Evolutionary conservation across 2,888 invertebrate genomes (phyloP).

Genomic region (Dicycla oo): DNA sequence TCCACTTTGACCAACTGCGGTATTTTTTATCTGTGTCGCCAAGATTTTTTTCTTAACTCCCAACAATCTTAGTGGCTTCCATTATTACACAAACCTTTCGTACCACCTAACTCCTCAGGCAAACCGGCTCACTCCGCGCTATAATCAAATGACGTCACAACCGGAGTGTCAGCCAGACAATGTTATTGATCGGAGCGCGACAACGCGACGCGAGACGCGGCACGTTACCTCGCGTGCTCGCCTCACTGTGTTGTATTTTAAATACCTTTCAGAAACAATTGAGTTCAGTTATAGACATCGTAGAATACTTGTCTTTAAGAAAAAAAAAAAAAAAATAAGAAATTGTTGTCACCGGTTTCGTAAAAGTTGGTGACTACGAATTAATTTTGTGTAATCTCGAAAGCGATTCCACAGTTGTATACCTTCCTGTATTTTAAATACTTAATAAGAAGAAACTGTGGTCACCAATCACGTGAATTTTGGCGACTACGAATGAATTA

Average conservation of each 20-base stretch:
- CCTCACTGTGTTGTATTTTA: slow-evolving; percentile 14
- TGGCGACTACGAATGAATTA: not conserved
- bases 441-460: not conserved
- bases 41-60: not conserved
- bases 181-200: slow-evolving; percentile 77
- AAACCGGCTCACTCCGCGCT: slow-evolving; percentile 6
- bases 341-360: no score
- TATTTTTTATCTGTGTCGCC: not conserved
- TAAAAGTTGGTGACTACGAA: no score
- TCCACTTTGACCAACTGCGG: not conserved
- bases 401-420: no score
- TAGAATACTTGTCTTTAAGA: not conserved
- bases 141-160: slow-evolving; percentile 55
- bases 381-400: no score
- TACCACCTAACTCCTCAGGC: not conserved
- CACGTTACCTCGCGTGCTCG: slow-evolving; percentile 1
- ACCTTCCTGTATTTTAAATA: no score
- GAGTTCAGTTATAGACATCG: not conserved
- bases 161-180: slow-evolving; percentile 76
- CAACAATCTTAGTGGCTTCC: not conserved
- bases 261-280: slow-evolving; percentile 32
- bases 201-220: slow-evolving; percentile 27
- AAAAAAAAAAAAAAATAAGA: no score
- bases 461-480: not conserved
- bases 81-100: not conserved